phyloP scores from a whole-genome alignment of 2,888 invertebrate species.

The Pemphredon lugubris region DNA sequence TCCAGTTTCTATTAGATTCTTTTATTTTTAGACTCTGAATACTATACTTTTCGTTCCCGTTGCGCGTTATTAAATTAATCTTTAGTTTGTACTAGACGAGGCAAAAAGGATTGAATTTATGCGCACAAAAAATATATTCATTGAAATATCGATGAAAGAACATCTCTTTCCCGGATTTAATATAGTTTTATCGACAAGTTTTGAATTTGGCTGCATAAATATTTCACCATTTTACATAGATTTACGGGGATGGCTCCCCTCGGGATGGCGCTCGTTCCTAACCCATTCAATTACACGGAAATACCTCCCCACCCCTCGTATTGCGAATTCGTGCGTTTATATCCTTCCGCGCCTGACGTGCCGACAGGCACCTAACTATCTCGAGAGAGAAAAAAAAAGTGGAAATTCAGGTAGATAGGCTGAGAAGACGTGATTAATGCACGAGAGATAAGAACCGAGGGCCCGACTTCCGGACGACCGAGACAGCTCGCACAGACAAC shows the following conservation, averaged over 20 bases:
- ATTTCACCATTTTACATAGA: constrained; percentile 12
- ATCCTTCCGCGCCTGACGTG: constrained; percentile 51
- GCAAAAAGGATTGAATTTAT: too few relatives aligned
- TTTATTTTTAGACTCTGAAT: too few relatives aligned
- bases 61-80: not conserved
- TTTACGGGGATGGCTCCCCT: constrained; percentile 9
- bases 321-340: constrained; percentile 48
- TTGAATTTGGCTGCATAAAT: constrained; percentile 7
- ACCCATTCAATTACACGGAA: constrained; percentile 52
- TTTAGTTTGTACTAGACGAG: not conserved
- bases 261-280: constrained; percentile 31
- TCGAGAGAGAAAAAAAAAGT: too few relatives aligned
- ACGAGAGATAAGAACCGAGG: constrained; percentile 54
- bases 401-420: constrained; percentile 45
- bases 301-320: constrained; percentile 32
- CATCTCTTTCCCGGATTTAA: not conserved
- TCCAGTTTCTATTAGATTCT: too few relatives aligned
- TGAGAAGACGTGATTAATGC: constrained; percentile 60
- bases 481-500: constrained; percentile 44
- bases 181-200: constrained; percentile 7
- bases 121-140: not conserved
- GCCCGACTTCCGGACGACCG: constrained; percentile 54
- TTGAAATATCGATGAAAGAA: constrained; percentile 23
- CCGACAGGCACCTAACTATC: constrained; percentile 56
- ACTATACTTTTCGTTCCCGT: too few relatives aligned